These are phyloP conservation scores for Nothobranchius kuhntae DNA, from an alignment of 2,113 vertebrate genomes.

Conservation along the genomic window DNA sequence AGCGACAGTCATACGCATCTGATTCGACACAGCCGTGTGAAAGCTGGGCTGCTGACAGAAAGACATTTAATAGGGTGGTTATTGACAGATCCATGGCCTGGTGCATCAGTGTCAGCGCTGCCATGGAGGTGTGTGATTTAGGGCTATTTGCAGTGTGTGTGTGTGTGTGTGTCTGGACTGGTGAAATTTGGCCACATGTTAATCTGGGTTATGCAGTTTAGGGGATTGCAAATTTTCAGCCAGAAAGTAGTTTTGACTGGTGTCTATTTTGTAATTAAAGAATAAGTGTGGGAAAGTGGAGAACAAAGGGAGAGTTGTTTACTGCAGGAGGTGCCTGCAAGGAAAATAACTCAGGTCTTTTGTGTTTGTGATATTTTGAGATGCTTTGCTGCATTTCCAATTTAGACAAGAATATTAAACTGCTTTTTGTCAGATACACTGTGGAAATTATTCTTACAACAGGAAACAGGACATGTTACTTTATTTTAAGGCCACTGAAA, in stretches of 20 bases:
- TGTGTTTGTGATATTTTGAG: too few relatives aligned
- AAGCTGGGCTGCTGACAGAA: conserved; percentile 32
- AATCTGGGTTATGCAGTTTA: not conserved
- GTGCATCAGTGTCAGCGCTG: conserved; percentile 29
- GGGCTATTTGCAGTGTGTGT: not conserved
- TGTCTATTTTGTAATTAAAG: not conserved
- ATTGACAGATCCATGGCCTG: conserved; percentile 50
- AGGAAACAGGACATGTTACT: too few relatives aligned
- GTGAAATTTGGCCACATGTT: not conserved
- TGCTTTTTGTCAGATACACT: too few relatives aligned
- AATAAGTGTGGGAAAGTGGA: not conserved
- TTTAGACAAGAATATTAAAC: too few relatives aligned
- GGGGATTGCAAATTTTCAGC: not conserved
- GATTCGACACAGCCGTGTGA: conserved; percentile 61
- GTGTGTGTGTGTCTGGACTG: not conserved
- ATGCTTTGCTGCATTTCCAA: too few relatives aligned
- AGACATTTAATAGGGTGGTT: conserved; percentile 46
- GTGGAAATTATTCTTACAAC: too few relatives aligned
- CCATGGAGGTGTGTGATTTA: conserved; percentile 20
- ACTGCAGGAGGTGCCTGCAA: not conserved
- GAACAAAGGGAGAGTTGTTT: conserved; percentile 1
- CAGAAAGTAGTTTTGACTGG: not conserved
- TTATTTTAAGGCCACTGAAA: too few relatives aligned
- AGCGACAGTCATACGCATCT: conserved; percentile 63
- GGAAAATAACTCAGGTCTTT: not conserved